These are phyloP conservation scores for Pterois miles DNA, from an alignment of 2,797 vertebrate genomes.

Conservation along the genomic window DNA sequence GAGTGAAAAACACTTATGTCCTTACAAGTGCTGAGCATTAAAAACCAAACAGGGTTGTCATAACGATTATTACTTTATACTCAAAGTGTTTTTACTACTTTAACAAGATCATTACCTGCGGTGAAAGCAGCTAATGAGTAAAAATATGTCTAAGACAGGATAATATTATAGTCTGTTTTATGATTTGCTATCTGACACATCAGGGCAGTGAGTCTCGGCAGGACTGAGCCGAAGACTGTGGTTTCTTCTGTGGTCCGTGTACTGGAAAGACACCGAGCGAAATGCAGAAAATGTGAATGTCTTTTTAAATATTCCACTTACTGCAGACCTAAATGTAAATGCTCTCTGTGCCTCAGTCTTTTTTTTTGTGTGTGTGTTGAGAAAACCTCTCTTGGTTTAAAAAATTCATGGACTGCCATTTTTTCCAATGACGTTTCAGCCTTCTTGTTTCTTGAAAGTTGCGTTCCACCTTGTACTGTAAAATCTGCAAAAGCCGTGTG, in stretches of 20 bases:
- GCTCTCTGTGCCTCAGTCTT: slow-evolving; percentile 3
- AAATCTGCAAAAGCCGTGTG: not conserved
- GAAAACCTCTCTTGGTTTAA: slow-evolving; percentile 53
- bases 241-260: not conserved
- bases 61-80: not conserved
- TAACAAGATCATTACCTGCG: not conserved
- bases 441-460: slow-evolving; percentile 44
- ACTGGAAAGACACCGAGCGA: not conserved
- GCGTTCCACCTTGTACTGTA: not conserved
- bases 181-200: not conserved
- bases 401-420: slow-evolving; percentile 55
- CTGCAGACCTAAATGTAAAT: slow-evolving; percentile 47
- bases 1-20: slow-evolving; percentile 27
- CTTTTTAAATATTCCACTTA: slow-evolving; percentile 49
- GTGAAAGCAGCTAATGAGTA: not conserved
- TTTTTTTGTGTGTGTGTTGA: slow-evolving; percentile 13
- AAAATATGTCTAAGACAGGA: not conserved
- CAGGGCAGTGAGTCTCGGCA: not conserved
- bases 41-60: slow-evolving; percentile 7
- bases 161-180: not conserved
- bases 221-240: no score
- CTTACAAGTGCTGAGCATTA: not conserved
- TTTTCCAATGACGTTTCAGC: slow-evolving; percentile 17
- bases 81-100: not conserved
- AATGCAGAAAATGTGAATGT: slow-evolving; percentile 19